Base-by-base conservation (phyloP, 2,888 invertebrate genomes). In the Agapostemon virescens region DNA sequence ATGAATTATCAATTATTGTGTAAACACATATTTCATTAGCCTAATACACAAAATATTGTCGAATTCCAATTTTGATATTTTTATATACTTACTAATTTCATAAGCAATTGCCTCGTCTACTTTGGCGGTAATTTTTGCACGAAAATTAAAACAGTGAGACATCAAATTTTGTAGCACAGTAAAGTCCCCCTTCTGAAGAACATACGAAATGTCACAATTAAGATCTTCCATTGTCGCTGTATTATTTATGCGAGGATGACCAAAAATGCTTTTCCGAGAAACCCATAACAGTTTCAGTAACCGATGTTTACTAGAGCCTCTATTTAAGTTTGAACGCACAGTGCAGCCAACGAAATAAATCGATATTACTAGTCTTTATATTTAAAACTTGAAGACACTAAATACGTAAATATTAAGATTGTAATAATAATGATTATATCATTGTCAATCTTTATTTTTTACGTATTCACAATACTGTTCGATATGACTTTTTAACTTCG, bases 171-270 rank as follows among this genome's bases (percentile, higher is more conserved):
- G 68, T 33, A 88, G 49, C 42, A 88, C 63, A 13, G 72, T 52
- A 26, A 79, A 80, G 9, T 87, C 86, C 38, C 86, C 83, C 49
- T 83, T 88, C 20, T 87, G 74, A 42, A 90, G 67, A 38, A 87
- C 67, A 45, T 83, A 66, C 15, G 72, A 80, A 6, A 90, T 72
- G 5, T 90, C 85, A 40, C 73, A 83, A 61, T 69, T 66, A 13
- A 84, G 52, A n/a, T 66, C 68, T 42, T 84, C 79, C 40, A 77
- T 72, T 20, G 5, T 58, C 73, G 76, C 66, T n/a, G 3, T 36
- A 26, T 40, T 11, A 64, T 69, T 81, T 67, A 42, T 72, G 17
- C 45, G 15, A 68, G 3, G 26, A 68, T 13, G 13, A 2, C 26
- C 38, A 23, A 13, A 6, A 36, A 30, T 20, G 23, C 20, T 66